Percentiles rank a stretch among this genome's conserved stretches.
These are phyloP conservation scores for Imbricaverruca yamaguchii DNA, from an alignment of 2,888 invertebrate species.

Conservation along the genomic window DNA sequence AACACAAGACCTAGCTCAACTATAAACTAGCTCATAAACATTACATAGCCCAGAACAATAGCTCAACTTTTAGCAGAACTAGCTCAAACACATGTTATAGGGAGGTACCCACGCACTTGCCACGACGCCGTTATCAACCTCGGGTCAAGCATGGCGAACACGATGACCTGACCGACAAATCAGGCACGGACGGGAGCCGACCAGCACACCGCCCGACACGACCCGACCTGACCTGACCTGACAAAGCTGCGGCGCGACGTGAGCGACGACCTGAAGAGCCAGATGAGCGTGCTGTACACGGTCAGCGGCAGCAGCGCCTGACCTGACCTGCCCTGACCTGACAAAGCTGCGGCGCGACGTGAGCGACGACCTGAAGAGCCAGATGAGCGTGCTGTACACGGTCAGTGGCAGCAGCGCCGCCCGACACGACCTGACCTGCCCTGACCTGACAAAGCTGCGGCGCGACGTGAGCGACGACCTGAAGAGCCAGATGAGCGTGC, in stretches of 20 bases:
- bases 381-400: conserved; percentile 37
- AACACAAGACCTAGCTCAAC: too few species aligned
- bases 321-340: background rate
- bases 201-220: too few species aligned
- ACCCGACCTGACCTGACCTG: background rate
- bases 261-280: conserved; percentile 37
- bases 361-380: conserved; percentile 37
- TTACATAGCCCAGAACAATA: too few species aligned
- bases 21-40: too few species aligned
- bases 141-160: too few species aligned
- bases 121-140: too few species aligned
- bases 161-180: too few species aligned
- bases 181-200: too few species aligned
- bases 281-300: conserved; percentile 37
- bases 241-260: conserved; percentile 41
- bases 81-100: too few species aligned
- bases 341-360: conserved; percentile 41
- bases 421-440: too few species aligned
- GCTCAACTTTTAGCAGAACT: too few species aligned
- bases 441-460: conserved; percentile 38
- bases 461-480: conserved; percentile 37
- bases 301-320: conserved; percentile 38
- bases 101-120: too few species aligned
- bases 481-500: conserved; percentile 38
- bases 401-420: conserved; percentile 38